Conservation (phyloP, 92 coral and sea anemone species). For the Porites rus region DNA sequence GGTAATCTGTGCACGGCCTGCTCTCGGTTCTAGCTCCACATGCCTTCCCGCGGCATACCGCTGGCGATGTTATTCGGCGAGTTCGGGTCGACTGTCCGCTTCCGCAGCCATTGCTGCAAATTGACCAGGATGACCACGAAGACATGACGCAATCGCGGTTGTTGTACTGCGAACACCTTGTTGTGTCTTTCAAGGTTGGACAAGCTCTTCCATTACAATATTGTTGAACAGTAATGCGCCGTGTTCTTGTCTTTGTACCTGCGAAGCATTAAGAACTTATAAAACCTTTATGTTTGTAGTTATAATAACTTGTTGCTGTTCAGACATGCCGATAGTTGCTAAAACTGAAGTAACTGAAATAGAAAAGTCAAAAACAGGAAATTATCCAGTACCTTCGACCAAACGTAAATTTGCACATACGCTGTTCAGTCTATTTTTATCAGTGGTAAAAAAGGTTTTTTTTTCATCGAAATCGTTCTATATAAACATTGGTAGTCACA, state of each 20-base stretch:
- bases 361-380: too few species aligned
- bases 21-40: constrained; percentile 75
- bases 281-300: background rate
- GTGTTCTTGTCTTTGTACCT: constrained; percentile 83
- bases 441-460: too few species aligned
- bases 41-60: constrained; percentile 81
- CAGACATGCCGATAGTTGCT: too few species aligned
- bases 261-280: background rate
- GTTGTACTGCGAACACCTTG: constrained; percentile 75
- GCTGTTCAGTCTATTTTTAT: too few species aligned
- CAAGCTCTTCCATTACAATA: constrained; percentile 87
- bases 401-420: too few species aligned
- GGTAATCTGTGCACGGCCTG: constrained; percentile 78
- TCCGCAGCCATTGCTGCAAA: constrained; percentile 88
- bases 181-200: constrained; percentile 59
- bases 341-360: too few species aligned
- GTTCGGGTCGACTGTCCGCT: constrained; percentile 76
- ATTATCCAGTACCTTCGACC: too few species aligned
- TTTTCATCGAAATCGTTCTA: too few species aligned
- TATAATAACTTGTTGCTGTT: too few species aligned
- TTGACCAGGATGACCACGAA: constrained; percentile 88
- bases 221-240: constrained; percentile 59
- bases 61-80: constrained; percentile 60
- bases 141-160: constrained; percentile 88
- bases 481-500: too few species aligned